phyloP scores from a whole-genome alignment of 1,140 invertebrate genomes.

The Drosophila obscura region DNA sequence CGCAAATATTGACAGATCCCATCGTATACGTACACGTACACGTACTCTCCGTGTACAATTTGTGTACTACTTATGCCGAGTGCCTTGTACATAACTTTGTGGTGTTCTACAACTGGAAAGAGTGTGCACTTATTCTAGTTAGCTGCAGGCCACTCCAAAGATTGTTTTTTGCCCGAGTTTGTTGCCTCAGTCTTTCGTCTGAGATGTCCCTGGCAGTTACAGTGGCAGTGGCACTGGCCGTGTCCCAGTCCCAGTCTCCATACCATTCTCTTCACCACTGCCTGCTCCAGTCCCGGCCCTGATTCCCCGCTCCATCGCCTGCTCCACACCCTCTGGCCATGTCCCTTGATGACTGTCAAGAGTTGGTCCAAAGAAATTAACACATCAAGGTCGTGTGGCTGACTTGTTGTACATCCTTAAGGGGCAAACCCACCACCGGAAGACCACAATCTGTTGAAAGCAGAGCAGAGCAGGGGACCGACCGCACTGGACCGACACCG shows the following conservation, averaged over 20 bases:
- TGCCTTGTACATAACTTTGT: constrained; percentile 48
- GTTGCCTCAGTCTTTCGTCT: constrained; percentile 30
- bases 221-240: background rate
- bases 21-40: constrained; percentile 23
- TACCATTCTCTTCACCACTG: too few species aligned
- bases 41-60: background rate
- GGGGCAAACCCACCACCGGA: constrained; percentile 41
- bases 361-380: constrained; percentile 66
- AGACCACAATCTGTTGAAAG: constrained; percentile 54
- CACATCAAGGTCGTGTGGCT: constrained; percentile 75
- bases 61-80: constrained; percentile 47
- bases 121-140: constrained; percentile 68
- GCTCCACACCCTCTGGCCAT: too few species aligned
- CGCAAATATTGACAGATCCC: constrained; percentile 74
- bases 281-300: background rate
- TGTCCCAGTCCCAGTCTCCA: background rate
- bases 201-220: background rate
- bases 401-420: constrained; percentile 44
- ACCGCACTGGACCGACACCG: background rate
- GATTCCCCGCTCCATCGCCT: too few species aligned
- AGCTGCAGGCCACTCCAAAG: constrained; percentile 29
- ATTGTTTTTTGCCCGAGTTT: constrained; percentile 53
- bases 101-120: constrained; percentile 49
- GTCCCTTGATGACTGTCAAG: constrained; percentile 5
- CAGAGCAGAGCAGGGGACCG: constrained; percentile 9